Evolutionary conservation across 2,797 vertebrate species (phyloP).

Genomic region (Siniperca obscura): DNA sequence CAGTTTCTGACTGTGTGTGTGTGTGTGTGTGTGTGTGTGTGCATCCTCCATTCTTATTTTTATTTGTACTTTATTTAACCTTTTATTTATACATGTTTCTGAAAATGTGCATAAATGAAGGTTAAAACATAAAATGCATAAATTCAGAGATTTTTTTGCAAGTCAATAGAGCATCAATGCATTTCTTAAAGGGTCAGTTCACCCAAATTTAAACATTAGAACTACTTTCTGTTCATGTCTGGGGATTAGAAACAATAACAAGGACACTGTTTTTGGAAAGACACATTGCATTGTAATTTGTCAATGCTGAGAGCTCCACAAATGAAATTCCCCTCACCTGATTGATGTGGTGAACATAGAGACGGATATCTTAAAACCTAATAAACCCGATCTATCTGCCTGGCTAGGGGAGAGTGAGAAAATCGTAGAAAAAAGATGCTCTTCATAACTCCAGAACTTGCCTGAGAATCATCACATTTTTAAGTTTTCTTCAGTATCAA

Average conservation of each 20-base stretch:
- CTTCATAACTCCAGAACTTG: neutral
- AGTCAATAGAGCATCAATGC: neutral
- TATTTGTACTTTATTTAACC: neutral
- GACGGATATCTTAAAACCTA: neutral
- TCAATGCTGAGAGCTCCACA: neutral
- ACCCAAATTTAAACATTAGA: conserved; percentile 11
- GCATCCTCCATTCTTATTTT: neutral
- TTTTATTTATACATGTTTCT: neutral
- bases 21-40: conserved; percentile 11
- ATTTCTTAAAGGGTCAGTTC: conserved; percentile 4
- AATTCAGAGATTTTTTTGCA: neutral
- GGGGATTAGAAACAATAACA: neutral
- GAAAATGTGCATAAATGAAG: neutral
- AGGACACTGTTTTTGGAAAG: conserved; percentile 6
- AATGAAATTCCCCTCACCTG: neutral
- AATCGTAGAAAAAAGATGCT: neutral
- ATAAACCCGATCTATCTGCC: neutral
- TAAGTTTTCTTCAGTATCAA: neutral
- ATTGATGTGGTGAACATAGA: conserved; percentile 1
- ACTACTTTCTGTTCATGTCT: neutral
- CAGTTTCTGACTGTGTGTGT: conserved; percentile 2
- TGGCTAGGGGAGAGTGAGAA: neutral
- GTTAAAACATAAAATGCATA: too few species aligned
- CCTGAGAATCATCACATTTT: neutral
- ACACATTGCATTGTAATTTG: conserved; percentile 3